phyloP scores from a whole-genome alignment of 2,888 invertebrate genomes.

The Epirrhoe tristata region DNA sequence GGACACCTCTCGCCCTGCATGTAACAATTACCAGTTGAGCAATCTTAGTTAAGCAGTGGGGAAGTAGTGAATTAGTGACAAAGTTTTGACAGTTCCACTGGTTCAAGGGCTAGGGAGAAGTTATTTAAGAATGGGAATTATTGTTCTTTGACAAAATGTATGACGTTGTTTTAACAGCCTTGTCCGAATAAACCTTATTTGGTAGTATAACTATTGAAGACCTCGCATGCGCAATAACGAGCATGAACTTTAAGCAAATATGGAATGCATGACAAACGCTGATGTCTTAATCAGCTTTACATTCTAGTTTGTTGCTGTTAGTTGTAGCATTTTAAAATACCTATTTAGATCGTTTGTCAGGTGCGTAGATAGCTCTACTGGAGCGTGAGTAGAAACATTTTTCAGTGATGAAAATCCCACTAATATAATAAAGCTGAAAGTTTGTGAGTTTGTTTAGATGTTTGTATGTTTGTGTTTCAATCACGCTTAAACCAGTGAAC shows the following conservation, averaged over 20 bases:
- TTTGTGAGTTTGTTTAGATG: too few relatives aligned
- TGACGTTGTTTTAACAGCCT: conserved; percentile 1
- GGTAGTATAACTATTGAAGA: conserved; percentile 31
- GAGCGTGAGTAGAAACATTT: too few relatives aligned
- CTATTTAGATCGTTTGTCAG: neutral
- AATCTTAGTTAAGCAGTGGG: too few relatives aligned
- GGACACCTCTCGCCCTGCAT: too few relatives aligned
- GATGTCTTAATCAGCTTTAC: conserved; percentile 22
- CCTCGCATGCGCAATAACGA: conserved; percentile 29
- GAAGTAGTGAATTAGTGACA: too few relatives aligned
- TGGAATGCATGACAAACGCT: conserved; percentile 24
- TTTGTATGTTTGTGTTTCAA: too few relatives aligned
- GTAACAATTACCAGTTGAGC: too few relatives aligned
- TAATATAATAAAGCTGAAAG: too few relatives aligned
- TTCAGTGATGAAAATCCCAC: too few relatives aligned
- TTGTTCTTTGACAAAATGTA: neutral
- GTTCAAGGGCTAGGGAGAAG: neutral
- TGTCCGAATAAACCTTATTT: conserved; percentile 29
- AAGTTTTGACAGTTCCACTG: too few relatives aligned
- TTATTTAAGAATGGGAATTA: neutral
- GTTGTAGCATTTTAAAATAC: neutral
- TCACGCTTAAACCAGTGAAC: too few relatives aligned
- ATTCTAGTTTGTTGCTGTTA: conserved; percentile 3
- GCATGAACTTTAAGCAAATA: conserved; percentile 35
- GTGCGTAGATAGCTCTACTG: neutral